Conservation (phyloP, 2,113 vertebrate genomes). For the Pterocles orientalis region DNA sequence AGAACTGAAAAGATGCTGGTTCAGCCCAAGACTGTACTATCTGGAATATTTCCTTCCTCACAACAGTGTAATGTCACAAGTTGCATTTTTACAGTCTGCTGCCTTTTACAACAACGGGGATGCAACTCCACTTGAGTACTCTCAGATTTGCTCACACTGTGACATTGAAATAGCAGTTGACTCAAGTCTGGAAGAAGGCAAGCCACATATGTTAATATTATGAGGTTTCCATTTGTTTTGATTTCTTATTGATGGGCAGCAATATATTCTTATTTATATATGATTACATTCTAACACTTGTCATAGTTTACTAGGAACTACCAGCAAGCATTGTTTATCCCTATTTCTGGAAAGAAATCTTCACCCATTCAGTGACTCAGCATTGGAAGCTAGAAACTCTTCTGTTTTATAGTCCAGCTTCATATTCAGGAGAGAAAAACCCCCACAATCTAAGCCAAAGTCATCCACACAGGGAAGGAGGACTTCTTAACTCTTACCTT, state of each 20-base stretch:
- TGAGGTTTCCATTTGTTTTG: neutral
- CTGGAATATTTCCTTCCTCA: neutral
- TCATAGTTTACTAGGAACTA: neutral
- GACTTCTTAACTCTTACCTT: constrained; percentile 78
- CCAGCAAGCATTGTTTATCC: neutral
- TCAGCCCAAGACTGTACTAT: neutral
- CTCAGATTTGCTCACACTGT: neutral
- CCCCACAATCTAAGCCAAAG: neutral
- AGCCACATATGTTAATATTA: neutral
- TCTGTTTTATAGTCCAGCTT: neutral
- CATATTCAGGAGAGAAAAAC: neutral
- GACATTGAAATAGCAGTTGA: neutral
- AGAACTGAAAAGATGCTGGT: neutral
- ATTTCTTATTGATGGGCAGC: neutral
- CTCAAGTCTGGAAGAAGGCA: neutral
- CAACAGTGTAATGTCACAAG: neutral
- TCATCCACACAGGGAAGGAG: neutral
- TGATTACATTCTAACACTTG: neutral
- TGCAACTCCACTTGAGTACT: neutral
- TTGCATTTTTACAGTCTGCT: neutral
- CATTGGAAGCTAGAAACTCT: neutral
- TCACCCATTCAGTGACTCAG: neutral
- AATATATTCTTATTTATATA: neutral
- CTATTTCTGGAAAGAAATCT: neutral
- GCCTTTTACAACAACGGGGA: neutral